phyloP scores from a whole-genome alignment of 2,113 vertebrate genomes.

The Pipa parva region DNA sequence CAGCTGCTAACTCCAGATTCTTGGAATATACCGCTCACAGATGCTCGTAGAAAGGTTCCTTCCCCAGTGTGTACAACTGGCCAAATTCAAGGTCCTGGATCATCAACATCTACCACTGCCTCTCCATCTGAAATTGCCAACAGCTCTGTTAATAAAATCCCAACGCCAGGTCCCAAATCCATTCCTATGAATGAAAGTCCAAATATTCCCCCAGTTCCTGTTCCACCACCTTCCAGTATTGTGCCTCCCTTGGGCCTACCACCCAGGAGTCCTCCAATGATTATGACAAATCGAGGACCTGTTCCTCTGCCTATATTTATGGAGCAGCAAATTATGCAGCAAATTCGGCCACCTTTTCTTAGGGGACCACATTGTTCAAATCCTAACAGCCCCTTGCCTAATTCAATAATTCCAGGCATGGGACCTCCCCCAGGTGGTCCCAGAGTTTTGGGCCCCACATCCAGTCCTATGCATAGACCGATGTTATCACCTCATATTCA shows the following conservation, averaged over 20 bases:
- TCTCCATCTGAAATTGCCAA: conserved; percentile 85
- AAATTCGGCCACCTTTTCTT: conserved; percentile 87
- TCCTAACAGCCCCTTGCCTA: conserved; percentile 88
- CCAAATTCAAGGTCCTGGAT: conserved; percentile 76
- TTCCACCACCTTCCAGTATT: conserved; percentile 78
- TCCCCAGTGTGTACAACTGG: conserved; percentile 78
- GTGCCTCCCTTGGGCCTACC: conserved; percentile 83
- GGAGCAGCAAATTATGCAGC: conserved; percentile 98
- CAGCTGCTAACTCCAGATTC: conserved; percentile 98
- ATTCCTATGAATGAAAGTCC: conserved; percentile 78
- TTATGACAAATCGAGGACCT: conserved; percentile 95
- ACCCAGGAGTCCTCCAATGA: conserved; percentile 90
- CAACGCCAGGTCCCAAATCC: conserved; percentile 88
- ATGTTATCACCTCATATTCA: conserved; percentile 88
- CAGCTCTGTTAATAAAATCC: conserved; percentile 85
- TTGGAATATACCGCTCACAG: conserved; percentile 89
- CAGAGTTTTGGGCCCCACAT: conserved; percentile 78
- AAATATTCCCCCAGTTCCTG: conserved; percentile 73
- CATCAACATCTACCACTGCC: conserved; percentile 76
- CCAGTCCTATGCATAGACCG: conserved; percentile 93
- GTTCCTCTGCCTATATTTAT: conserved; percentile 96
- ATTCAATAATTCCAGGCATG: conserved; percentile 89
- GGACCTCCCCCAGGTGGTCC: conserved; percentile 79
- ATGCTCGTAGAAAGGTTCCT: conserved; percentile 87
- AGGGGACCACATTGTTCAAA: conserved; percentile 77